These are phyloP conservation scores for Cepaea nemoralis DNA, from an alignment of 1,140 invertebrate genomes.

Conservation along the genomic window DNA sequence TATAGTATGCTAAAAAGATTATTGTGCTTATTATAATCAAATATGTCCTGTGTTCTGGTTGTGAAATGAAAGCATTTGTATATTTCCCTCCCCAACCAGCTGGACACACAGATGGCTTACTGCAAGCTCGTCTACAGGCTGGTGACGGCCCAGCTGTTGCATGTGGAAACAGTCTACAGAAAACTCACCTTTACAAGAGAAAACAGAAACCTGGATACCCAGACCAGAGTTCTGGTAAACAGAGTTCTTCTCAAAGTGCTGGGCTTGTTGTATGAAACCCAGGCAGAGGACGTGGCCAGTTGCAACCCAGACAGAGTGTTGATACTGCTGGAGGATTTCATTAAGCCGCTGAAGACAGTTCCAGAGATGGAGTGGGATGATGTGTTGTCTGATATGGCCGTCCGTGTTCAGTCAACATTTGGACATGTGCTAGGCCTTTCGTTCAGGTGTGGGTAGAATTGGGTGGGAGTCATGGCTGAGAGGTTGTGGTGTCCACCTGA, in stretches of 20 bases:
- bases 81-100: not conserved
- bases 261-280: slow-evolving; percentile 9
- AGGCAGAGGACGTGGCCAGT: not conserved
- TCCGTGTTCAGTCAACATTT: slow-evolving; percentile 12
- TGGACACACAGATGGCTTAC: slow-evolving; percentile 31
- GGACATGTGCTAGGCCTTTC: not conserved
- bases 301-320: not conserved
- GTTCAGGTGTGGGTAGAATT: not conserved
- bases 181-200: slow-evolving; percentile 11
- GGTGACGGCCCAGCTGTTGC: not conserved
- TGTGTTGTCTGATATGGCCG: slow-evolving; percentile 4
- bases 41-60: no score
- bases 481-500: no score
- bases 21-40: no score
- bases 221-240: not conserved
- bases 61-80: not conserved
- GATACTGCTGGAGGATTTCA: not conserved
- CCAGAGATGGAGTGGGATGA: not conserved
- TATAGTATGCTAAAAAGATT: no score
- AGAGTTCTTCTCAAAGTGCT: slow-evolving; percentile 20
- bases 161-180: slow-evolving; percentile 12
- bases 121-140: slow-evolving; percentile 6
- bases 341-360: not conserved
- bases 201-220: slow-evolving; percentile 8
- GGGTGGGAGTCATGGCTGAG: no score